Conservation (phyloP, 23 tunicate species). For the Trididemnum miniatum region DNA sequence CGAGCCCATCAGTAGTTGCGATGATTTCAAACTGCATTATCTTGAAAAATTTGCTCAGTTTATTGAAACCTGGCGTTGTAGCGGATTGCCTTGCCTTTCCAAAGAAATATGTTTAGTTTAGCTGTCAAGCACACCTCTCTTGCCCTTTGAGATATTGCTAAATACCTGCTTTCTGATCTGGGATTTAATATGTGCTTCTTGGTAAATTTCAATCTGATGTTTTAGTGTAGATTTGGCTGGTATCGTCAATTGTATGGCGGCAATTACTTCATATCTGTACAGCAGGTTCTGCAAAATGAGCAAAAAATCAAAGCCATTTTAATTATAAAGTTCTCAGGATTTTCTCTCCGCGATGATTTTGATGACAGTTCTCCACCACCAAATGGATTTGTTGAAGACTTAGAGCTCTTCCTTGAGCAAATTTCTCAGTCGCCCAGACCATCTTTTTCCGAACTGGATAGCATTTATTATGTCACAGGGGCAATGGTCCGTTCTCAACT, state of each 20-base stretch:
- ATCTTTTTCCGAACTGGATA: constrained; percentile 6
- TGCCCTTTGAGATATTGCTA: constrained; percentile 17
- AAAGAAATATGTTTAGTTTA: constrained; percentile 12
- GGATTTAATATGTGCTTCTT: constrained; percentile 19
- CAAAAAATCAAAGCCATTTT: constrained; percentile 33
- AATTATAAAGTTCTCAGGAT: constrained; percentile 20
- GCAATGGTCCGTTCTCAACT: constrained; percentile 33
- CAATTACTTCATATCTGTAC: constrained; percentile 22
- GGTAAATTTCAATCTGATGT: constrained; percentile 34
- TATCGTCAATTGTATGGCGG: constrained; percentile 29
- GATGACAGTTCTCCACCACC: constrained; percentile 1
- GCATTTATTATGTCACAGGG: constrained; percentile 32
- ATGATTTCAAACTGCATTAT: constrained; percentile 20
- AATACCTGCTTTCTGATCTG: constrained; percentile 11
- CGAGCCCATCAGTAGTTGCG: background rate
- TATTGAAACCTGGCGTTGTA: constrained; percentile 26
- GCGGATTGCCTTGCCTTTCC: constrained; percentile 22
- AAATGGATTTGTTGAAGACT: background rate
- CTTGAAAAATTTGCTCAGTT: constrained; percentile 26
- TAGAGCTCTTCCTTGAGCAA: constrained; percentile 14
- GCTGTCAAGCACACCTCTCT: constrained; percentile 21
- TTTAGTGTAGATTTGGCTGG: constrained; percentile 24
- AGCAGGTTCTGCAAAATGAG: constrained; percentile 19
- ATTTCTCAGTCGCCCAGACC: constrained; percentile 2
- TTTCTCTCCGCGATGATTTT: constrained; percentile 15